Percentiles rank a stretch among this genome's conserved stretches.
Evolutionary conservation across 2,113 vertebrate species (phyloP).

Genomic region (Stomatorhinus ivindoensis): DNA sequence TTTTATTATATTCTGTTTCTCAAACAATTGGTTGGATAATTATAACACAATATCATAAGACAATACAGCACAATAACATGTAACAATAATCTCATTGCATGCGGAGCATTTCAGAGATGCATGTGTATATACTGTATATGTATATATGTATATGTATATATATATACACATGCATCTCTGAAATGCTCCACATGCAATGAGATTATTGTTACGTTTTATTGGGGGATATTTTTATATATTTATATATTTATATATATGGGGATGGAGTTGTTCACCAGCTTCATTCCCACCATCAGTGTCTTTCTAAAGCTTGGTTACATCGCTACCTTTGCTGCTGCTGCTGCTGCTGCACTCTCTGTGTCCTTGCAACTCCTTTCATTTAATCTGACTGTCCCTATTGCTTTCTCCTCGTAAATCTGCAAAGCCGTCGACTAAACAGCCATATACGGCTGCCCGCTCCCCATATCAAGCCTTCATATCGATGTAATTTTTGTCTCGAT

Average conservation of each 20-base stretch:
- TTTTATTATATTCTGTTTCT: neutral
- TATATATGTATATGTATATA: too few species aligned
- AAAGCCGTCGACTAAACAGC: neutral
- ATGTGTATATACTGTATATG: neutral
- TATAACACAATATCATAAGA: neutral
- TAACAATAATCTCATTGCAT: neutral
- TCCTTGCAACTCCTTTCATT: conserved; percentile 5
- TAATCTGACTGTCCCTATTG: neutral
- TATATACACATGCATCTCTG: neutral
- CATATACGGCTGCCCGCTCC: neutral
- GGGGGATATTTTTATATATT: too few species aligned
- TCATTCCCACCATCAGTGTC: neutral
- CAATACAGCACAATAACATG: neutral
- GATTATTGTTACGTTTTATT: neutral
- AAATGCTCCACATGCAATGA: neutral
- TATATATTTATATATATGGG: neutral
- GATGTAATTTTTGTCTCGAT: neutral
- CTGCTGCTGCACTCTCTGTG: neutral
- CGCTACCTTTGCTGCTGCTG: neutral
- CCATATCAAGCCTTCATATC: neutral
- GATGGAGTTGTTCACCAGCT: neutral
- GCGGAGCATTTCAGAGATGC: neutral
- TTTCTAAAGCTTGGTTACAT: conserved; percentile 12
- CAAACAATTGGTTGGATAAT: neutral
- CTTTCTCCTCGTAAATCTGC: neutral